A percentile compares a stretch with the other conserved stretches of the same genome.
Evolutionary conservation across 2,888 invertebrate species (phyloP).

Genomic region (Rhogogaster chlorosoma): DNA sequence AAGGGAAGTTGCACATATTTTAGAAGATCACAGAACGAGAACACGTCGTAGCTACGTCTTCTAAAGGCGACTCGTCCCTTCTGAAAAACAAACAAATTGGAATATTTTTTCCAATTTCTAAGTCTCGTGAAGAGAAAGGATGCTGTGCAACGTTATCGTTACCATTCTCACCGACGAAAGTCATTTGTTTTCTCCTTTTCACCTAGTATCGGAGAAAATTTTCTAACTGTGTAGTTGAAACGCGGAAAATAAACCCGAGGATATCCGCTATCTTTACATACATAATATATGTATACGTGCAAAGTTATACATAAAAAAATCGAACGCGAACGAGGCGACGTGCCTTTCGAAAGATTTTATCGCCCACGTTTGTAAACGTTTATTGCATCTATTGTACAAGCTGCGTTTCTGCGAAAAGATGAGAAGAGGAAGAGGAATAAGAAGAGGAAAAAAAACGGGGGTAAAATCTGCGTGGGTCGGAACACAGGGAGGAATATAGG

Average conservation of each 20-base stretch:
- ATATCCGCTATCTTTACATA: too few relatives aligned
- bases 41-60: too few relatives aligned
- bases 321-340: too few relatives aligned
- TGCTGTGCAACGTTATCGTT: not conserved
- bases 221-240: too few relatives aligned
- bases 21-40: not conserved
- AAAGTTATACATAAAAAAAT: too few relatives aligned
- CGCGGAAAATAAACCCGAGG: too few relatives aligned
- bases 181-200: too few relatives aligned
- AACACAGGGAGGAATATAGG: not conserved
- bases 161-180: not conserved
- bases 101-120: not conserved
- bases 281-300: too few relatives aligned
- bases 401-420: not conserved
- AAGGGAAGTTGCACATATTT: not conserved
- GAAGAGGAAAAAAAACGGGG: not conserved
- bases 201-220: too few relatives aligned
- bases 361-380: not conserved
- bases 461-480: not conserved
- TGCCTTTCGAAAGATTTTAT: not conserved
- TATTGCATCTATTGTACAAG: not conserved
- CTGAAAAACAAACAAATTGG: not conserved
- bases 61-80: not conserved
- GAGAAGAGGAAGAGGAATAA: not conserved
- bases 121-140: not conserved